A percentile compares a stretch with the other conserved stretches of the same genome.
Conservation (phyloP, 2,797 vertebrate species). For the Chloroceryle inda region DNA sequence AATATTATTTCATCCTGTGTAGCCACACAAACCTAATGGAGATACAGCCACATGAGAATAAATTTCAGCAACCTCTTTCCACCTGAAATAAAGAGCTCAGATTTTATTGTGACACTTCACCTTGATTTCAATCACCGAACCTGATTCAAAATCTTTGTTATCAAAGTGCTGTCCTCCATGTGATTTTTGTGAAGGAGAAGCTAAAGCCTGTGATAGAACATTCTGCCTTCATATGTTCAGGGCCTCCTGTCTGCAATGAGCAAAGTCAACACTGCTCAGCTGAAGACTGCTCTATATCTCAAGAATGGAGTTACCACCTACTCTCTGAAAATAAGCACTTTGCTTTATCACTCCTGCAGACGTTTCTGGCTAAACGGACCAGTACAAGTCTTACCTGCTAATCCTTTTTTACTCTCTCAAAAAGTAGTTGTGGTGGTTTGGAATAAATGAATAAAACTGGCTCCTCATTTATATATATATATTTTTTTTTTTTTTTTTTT, state of each 20-base stretch:
- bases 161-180: fast-evolving
- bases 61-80: neutral
- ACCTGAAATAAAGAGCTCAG: neutral
- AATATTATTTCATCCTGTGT: neutral
- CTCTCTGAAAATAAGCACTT: neutral
- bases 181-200: neutral
- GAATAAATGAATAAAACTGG: neutral
- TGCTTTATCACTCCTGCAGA: neutral
- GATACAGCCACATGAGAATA: neutral
- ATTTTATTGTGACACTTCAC: neutral
- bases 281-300: neutral
- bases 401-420: neutral
- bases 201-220: neutral
- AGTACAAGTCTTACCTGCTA: neutral
- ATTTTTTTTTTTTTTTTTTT: neutral
- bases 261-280: neutral
- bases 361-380: neutral
- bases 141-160: neutral
- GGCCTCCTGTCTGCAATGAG: neutral
- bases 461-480: neutral
- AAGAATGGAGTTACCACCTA: neutral
- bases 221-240: fast-evolving
- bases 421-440: neutral
- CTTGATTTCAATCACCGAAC: neutral
- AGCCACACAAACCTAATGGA: neutral